A percentile compares a stretch with the other conserved stretches of the same genome.
These are phyloP conservation scores for Centruroides vittatus DNA, from an alignment of 1,140 invertebrate genomes.

Conservation along the genomic window DNA sequence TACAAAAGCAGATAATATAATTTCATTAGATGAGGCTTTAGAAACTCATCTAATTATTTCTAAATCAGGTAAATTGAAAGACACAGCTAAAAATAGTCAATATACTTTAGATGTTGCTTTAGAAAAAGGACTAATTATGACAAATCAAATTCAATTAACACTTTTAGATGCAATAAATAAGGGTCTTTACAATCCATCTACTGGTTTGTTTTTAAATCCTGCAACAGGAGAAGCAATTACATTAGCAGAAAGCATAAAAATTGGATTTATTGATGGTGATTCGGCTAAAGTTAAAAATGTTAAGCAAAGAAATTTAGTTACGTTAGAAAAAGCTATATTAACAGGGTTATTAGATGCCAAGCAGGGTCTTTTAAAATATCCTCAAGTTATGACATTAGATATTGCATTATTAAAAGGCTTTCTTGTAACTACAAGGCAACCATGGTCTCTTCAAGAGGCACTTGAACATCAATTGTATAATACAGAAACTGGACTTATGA, in stretches of 20 bases:
- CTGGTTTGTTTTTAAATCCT: conserved; percentile 57
- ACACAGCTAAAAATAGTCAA: conserved; percentile 35
- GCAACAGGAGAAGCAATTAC: conserved; percentile 54
- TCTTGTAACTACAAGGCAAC: conserved; percentile 70
- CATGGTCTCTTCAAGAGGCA: conserved; percentile 54
- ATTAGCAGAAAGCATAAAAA: conserved; percentile 47
- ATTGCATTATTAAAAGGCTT: conserved; percentile 59
- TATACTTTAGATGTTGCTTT: conserved; percentile 54
- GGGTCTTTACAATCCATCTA: conserved; percentile 59
- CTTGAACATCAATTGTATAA: conserved; percentile 64
- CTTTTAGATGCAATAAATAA: conserved; percentile 58
- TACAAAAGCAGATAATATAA: conserved; percentile 45
- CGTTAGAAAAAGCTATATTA: conserved; percentile 69
- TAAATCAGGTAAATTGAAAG: conserved; percentile 28
- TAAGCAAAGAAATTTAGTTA: conserved; percentile 33
- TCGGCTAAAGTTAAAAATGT: neutral
- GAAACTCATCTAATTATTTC: conserved; percentile 28
- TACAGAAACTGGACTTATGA: conserved; percentile 41
- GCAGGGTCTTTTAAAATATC: conserved; percentile 48
- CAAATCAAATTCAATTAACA: conserved; percentile 49
- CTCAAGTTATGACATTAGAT: conserved; percentile 55
- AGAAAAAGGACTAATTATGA: conserved; percentile 48
- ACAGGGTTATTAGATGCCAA: conserved; percentile 62
- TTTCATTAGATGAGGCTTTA: conserved; percentile 30
- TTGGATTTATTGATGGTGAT: neutral